These are phyloP conservation scores for Rhodinocichla rosea DNA, from an alignment of 2,113 vertebrate species.

Conservation along the genomic window DNA sequence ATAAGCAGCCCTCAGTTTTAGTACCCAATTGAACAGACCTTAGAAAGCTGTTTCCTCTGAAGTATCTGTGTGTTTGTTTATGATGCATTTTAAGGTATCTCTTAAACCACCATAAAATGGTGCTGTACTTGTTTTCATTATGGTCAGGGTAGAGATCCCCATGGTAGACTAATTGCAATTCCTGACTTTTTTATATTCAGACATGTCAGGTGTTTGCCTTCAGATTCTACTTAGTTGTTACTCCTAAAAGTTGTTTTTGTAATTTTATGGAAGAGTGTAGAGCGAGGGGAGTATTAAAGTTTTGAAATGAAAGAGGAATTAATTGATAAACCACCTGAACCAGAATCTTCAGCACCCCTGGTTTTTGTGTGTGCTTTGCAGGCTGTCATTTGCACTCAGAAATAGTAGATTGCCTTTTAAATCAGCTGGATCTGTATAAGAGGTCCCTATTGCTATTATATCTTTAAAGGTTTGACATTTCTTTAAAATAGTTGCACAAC, in stretches of 20 bases:
- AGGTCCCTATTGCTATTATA: not conserved
- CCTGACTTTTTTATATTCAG: not conserved
- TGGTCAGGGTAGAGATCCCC: not conserved
- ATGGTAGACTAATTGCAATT: not conserved
- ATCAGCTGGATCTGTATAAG: not conserved
- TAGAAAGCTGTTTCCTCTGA: not conserved
- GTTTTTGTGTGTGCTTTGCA: not conserved
- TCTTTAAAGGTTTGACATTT: not conserved
- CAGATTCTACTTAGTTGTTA: not conserved
- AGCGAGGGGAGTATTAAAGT: not conserved
- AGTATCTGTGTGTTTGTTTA: not conserved
- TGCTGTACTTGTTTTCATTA: not conserved
- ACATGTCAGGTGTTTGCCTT: not conserved
- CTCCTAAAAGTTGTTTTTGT: not conserved
- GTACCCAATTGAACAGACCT: not conserved
- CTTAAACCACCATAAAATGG: not conserved
- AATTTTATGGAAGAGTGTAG: not conserved
- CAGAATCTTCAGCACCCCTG: not conserved
- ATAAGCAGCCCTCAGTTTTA: not conserved
- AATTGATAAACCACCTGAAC: not conserved
- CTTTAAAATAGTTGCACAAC: not conserved
- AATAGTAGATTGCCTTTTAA: not conserved
- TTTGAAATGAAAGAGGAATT: not conserved
- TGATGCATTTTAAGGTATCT: not conserved
- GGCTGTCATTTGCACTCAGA: not conserved